These are phyloP conservation scores for Nothobranchius kuhntae DNA, from an alignment of 2,113 vertebrate genomes.

Conservation along the genomic window DNA sequence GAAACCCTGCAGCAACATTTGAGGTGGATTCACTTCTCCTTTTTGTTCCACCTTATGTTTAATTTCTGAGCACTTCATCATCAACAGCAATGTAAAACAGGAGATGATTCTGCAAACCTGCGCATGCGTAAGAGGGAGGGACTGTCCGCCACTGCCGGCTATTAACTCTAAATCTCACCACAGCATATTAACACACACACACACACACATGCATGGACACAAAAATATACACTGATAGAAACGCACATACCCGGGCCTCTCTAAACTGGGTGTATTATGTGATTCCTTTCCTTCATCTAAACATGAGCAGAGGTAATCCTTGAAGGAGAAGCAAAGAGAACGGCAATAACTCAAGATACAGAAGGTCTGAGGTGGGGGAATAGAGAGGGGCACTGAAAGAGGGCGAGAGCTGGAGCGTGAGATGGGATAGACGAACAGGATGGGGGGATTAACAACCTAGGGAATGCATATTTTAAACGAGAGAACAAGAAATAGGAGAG, in stretches of 20 bases:
- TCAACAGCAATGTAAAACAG: slow-evolving; percentile 15
- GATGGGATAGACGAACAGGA: slow-evolving; percentile 58
- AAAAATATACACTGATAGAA: slow-evolving; percentile 12
- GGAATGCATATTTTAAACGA: slow-evolving; percentile 54
- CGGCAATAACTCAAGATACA: slow-evolving; percentile 54
- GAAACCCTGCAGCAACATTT: slow-evolving; percentile 20
- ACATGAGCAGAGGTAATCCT: slow-evolving; percentile 69
- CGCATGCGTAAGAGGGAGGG: slow-evolving; percentile 55
- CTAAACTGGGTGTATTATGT: slow-evolving; percentile 54
- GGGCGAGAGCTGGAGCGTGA: slow-evolving; percentile 48
- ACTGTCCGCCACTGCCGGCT: slow-evolving; percentile 49
- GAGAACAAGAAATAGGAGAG: slow-evolving; percentile 16
- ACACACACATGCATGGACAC: slow-evolving; percentile 9
- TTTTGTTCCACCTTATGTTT: background rate
- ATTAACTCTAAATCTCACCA: slow-evolving; percentile 65
- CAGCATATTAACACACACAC: slow-evolving; percentile 43
- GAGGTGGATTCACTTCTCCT: slow-evolving; percentile 1
- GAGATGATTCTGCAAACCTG: slow-evolving; percentile 40
- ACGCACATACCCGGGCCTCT: slow-evolving; percentile 59
- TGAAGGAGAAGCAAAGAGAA: slow-evolving; percentile 58
- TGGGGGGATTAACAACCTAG: slow-evolving; percentile 54
- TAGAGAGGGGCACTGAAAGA: slow-evolving; percentile 35
- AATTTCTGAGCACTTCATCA: slow-evolving; percentile 12
- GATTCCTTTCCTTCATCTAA: slow-evolving; percentile 55
- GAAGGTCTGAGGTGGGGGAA: slow-evolving; percentile 35